A percentile compares a stretch with the other conserved stretches of the same genome.
Evolutionary conservation across 1,140 invertebrate genomes (phyloP).

Genomic region (Trinorchestia longiramus): DNA sequence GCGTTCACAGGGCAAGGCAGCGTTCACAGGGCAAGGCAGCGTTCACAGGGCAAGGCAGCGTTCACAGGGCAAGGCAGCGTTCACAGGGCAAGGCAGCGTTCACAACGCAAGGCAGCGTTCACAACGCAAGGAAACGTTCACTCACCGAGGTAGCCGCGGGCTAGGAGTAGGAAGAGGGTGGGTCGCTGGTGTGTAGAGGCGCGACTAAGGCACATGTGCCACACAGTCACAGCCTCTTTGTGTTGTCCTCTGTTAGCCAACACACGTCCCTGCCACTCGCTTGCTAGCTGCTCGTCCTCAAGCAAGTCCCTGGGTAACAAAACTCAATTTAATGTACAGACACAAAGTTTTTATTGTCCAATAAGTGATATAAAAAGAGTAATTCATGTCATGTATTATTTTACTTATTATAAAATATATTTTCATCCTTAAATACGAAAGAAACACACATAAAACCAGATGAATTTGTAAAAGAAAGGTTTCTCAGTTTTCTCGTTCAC

Average conservation of each 20-base stretch:
- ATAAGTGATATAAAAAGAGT: too few relatives aligned
- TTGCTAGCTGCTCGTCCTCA: conserved; percentile 42
- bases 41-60: neutral
- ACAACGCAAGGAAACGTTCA: neutral
- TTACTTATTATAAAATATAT: too few relatives aligned
- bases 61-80: neutral
- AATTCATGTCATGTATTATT: too few relatives aligned
- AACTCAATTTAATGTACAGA: neutral
- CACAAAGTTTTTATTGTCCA: too few relatives aligned
- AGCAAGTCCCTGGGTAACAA: conserved; percentile 9
- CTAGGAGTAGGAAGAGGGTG: conserved; percentile 34
- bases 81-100: neutral
- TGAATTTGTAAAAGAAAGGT: too few relatives aligned
- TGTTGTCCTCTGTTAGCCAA: conserved; percentile 34
- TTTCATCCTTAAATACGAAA: too few relatives aligned
- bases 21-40: neutral
- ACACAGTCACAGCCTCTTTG: conserved; percentile 34
- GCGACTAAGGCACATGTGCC: conserved; percentile 16
- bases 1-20: neutral
- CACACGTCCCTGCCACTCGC: conserved; percentile 43
- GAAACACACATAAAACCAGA: too few relatives aligned
- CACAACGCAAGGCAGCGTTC: neutral
- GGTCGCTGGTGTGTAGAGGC: conserved; percentile 33
- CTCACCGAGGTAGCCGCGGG: conserved; percentile 12
- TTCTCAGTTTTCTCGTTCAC: too few relatives aligned